Percentiles rank a stretch among this genome's conserved stretches.
phyloP scores from a whole-genome alignment of 1,140 invertebrate genomes.

The Bombyx mori region ASM3026992v2 NC_085124.1:5297501-5298000 shows the following conservation, averaged over 20 bases:
- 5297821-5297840: slow-evolving; percentile 72
- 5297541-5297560: too few species aligned
- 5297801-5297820: slow-evolving; percentile 71
- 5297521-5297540: too few species aligned
- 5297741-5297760: slow-evolving; percentile 64
- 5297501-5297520: too few species aligned
- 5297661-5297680: slow-evolving; percentile 62
- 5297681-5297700: slow-evolving; percentile 58
- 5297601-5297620: too few species aligned
- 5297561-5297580: too few species aligned
- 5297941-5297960: slow-evolving; percentile 68
- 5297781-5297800: slow-evolving; percentile 63
- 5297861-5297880: slow-evolving; percentile 63
- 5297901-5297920: slow-evolving; percentile 17
- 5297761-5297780: slow-evolving; percentile 30
- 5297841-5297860: slow-evolving; percentile 71
- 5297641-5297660: slow-evolving; percentile 45
- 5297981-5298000: slow-evolving; percentile 55
- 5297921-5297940: slow-evolving; percentile 35
- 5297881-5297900: slow-evolving; percentile 18
- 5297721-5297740: slow-evolving; percentile 34
- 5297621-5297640: slow-evolving; percentile 17
- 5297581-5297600: too few species aligned
- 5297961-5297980: slow-evolving; percentile 55
- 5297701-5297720: slow-evolving; percentile 34